phyloP scores from a whole-genome alignment of 2,797 vertebrate species.

The Clamator glandarius region DNA sequence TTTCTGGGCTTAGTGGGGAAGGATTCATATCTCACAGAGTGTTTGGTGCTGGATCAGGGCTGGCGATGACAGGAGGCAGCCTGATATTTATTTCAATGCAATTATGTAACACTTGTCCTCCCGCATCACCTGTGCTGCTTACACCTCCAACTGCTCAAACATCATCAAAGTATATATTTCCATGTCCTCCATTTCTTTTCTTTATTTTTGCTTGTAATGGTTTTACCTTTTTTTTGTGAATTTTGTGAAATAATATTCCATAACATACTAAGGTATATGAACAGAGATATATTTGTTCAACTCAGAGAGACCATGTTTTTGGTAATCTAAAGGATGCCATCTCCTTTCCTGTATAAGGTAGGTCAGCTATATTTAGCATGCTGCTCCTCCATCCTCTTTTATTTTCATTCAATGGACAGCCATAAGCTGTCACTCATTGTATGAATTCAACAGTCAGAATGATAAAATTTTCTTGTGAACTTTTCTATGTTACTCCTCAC shows the following conservation, averaged over 20 bases:
- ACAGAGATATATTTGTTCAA: neutral
- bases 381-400: neutral
- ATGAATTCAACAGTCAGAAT: neutral
- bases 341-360: neutral
- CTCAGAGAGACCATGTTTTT: neutral
- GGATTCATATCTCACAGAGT: neutral
- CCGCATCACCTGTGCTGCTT: neutral
- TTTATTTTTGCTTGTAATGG: neutral
- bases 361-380: neutral
- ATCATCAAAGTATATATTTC: neutral
- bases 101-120: neutral
- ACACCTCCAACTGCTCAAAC: neutral
- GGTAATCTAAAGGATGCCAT: neutral
- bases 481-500: neutral
- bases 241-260: neutral
- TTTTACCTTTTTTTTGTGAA: neutral
- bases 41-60: neutral
- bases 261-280: neutral
- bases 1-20: conserved; percentile 7
- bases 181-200: neutral
- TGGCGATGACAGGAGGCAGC: neutral
- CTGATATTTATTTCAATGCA: neutral
- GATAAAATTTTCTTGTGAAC: neutral
- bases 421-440: neutral
- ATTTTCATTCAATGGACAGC: neutral